Percentiles rank a stretch among this genome's conserved stretches.
phyloP scores from a whole-genome alignment of 2,797 vertebrate species.

The Leucoraja ocellata region DNA sequence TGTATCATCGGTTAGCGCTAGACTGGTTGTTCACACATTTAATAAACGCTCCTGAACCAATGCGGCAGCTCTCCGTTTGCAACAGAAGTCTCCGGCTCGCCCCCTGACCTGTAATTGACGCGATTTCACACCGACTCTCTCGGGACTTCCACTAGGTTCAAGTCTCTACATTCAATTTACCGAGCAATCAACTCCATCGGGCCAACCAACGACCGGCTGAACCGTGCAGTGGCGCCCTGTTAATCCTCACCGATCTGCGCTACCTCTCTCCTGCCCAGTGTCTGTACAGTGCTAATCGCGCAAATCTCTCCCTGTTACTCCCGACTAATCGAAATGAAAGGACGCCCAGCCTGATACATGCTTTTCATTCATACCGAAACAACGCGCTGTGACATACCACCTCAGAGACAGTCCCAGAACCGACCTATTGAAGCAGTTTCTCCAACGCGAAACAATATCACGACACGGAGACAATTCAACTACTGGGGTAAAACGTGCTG shows the following conservation, averaged over 20 bases:
- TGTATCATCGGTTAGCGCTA: background rate
- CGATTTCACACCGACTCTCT: slow-evolving; percentile 59
- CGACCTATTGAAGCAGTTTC: too few species aligned
- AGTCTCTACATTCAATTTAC: background rate
- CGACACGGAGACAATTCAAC: background rate
- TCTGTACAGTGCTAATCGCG: background rate
- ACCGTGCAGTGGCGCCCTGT: background rate
- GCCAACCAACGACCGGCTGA: background rate
- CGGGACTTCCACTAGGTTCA: slow-evolving; percentile 45
- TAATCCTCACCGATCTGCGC: background rate
- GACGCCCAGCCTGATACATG: background rate
- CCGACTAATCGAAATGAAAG: background rate
- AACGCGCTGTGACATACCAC: background rate
- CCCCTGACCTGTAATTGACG: slow-evolving; percentile 64
- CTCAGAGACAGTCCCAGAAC: background rate
- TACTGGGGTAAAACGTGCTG: background rate
- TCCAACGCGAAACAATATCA: too few species aligned
- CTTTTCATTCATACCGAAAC: background rate
- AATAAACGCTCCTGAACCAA: slow-evolving; percentile 3
- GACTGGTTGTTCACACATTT: slow-evolving; percentile 3
- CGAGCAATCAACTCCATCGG: background rate
- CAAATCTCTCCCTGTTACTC: background rate
- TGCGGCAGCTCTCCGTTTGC: slow-evolving; percentile 8
- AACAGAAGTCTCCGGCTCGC: slow-evolving; percentile 50
- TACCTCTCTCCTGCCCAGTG: background rate